Percentiles rank a stretch among this genome's conserved stretches.
Evolutionary conservation across 2,113 vertebrate species (phyloP).

Genomic region (Tetrao urogallus): DNA sequence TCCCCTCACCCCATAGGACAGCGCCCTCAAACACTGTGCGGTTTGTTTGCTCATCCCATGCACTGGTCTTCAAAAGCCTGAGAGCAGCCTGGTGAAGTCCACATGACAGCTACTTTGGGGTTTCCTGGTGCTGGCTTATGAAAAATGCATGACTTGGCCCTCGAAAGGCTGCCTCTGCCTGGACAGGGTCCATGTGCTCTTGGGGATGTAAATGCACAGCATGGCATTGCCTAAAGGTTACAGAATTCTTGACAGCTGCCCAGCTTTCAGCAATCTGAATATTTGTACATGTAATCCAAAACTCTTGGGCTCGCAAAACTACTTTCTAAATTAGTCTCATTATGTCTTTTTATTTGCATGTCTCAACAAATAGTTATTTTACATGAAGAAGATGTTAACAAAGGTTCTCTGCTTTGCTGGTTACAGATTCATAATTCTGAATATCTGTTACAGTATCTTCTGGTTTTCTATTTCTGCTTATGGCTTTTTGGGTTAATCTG

Average conservation of each 20-base stretch:
- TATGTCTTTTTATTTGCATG: conserved; percentile 18
- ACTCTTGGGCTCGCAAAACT: neutral
- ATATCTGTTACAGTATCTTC: conserved; percentile 36
- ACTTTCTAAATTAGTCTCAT: neutral
- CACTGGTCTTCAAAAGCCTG: neutral
- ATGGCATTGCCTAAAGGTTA: neutral
- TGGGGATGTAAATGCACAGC: fast-evolving
- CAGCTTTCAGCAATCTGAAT: neutral
- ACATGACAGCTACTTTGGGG: fast-evolving
- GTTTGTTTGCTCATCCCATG: neutral
- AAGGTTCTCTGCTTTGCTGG: conserved; percentile 23
- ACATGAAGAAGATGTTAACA: neutral
- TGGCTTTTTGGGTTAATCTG: neutral
- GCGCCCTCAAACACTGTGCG: fast-evolving
- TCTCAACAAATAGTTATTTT: conserved; percentile 3
- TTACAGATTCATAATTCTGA: conserved; percentile 39
- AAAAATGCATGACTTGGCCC: neutral
- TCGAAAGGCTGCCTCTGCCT: neutral
- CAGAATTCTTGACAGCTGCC: neutral
- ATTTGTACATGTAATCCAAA: neutral
- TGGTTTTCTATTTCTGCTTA: conserved; percentile 40
- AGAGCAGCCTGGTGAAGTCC: neutral
- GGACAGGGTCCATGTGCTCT: neutral
- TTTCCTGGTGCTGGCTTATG: neutral
- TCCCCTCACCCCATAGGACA: neutral